Conservation (phyloP, 2,113 vertebrate species). For the Equus przewalskii region DNA sequence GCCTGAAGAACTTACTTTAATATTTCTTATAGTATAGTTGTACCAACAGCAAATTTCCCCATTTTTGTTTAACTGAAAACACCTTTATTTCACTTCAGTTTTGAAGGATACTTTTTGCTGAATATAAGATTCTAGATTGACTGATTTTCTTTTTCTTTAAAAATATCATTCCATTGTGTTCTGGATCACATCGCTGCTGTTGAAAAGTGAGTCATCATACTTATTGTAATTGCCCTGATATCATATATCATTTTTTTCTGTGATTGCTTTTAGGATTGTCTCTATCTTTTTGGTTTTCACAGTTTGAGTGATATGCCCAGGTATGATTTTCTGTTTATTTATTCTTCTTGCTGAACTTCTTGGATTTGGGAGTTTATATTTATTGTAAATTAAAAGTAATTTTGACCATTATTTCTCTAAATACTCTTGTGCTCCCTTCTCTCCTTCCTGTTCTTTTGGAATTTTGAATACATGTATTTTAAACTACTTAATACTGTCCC, state of each 20-base stretch:
- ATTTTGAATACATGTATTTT: background rate
- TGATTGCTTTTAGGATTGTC: background rate
- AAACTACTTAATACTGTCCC: background rate
- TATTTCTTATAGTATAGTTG: background rate
- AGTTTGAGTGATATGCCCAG: background rate
- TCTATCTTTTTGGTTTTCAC: background rate
- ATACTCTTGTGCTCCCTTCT: background rate
- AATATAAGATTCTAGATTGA: background rate
- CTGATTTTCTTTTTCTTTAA: background rate
- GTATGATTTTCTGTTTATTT: background rate
- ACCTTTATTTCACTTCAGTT: background rate
- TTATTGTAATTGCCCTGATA: background rate
- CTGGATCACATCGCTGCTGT: background rate
- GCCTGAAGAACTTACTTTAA: background rate
- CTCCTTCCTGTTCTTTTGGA: background rate
- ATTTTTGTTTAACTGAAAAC: background rate
- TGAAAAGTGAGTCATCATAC: background rate
- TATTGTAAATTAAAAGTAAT: background rate
- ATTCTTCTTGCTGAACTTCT: background rate
- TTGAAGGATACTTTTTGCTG: background rate
- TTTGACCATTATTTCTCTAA: background rate
- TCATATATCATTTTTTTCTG: background rate
- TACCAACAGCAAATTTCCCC: background rate
- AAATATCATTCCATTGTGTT: background rate
- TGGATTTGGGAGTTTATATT: background rate